Percentiles rank a stretch among this genome's conserved stretches.
phyloP scores from a whole-genome alignment of 2,888 invertebrate genomes.

The Laspeyria flexula region DNA sequence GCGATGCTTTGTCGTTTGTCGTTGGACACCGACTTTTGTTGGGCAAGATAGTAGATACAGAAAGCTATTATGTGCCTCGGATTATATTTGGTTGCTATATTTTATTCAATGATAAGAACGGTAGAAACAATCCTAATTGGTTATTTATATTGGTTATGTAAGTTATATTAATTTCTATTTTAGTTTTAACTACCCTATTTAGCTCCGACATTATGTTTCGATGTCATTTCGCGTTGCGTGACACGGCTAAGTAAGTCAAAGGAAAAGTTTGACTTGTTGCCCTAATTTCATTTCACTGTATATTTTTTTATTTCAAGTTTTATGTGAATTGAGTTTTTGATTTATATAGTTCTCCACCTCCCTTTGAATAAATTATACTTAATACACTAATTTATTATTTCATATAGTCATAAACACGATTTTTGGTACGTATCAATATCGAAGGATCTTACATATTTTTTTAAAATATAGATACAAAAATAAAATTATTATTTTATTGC shows the following conservation, averaged over 20 bases:
- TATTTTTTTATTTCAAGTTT: slow-evolving; percentile 70
- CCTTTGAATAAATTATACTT: slow-evolving; percentile 23
- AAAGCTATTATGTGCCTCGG: slow-evolving; percentile 53
- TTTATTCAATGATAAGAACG: neutral
- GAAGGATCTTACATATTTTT: no score
- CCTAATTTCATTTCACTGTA: slow-evolving; percentile 76
- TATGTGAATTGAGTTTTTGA: slow-evolving; percentile 69
- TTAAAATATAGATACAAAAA: no score
- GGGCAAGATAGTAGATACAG: slow-evolving; percentile 57
- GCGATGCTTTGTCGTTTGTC: slow-evolving; percentile 71
- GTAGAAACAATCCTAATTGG: slow-evolving; percentile 13
- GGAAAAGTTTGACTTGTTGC: slow-evolving; percentile 74
- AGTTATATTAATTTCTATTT: slow-evolving; percentile 45
- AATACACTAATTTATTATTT: slow-evolving; percentile 21
- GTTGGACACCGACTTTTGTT: slow-evolving; percentile 62
- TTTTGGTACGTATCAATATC: slow-evolving; percentile 1
- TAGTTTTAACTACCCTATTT: slow-evolving; percentile 56
- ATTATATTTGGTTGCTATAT: slow-evolving; percentile 33
- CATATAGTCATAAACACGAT: slow-evolving; percentile 23
- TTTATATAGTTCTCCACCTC: slow-evolving; percentile 54
- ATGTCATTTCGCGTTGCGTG: slow-evolving; percentile 75
- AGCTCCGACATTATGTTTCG: slow-evolving; percentile 64
- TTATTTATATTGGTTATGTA: slow-evolving; percentile 24
- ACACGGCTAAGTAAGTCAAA: slow-evolving; percentile 73
- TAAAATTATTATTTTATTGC: no score